A percentile compares a stretch with the other conserved stretches of the same genome.
phyloP scores from a whole-genome alignment of 2,113 vertebrate species.

The Paradoxurus hermaphroditus region DNA sequence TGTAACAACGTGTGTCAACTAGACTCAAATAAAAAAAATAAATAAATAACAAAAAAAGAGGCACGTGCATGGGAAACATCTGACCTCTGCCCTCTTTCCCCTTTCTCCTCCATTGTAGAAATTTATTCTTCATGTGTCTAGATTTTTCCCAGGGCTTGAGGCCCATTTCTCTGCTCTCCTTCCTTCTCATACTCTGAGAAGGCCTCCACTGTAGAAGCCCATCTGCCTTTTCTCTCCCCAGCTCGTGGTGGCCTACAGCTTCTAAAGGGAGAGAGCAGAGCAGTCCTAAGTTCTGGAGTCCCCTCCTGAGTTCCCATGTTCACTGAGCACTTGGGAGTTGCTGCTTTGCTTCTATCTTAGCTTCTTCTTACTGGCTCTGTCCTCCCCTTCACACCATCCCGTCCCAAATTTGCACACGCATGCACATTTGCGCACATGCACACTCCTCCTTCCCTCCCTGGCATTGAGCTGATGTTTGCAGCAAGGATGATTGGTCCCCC shows the following conservation, averaged over 20 bases:
- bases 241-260: background rate
- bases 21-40: background rate
- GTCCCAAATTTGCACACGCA: background rate
- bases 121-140: background rate
- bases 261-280: background rate
- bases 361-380: background rate
- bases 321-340: background rate
- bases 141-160: background rate
- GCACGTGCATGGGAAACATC: background rate
- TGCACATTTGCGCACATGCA: too few species aligned
- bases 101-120: background rate
- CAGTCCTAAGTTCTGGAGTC: fast-evolving
- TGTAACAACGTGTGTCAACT: background rate
- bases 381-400: background rate
- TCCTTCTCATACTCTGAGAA: background rate
- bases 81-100: background rate
- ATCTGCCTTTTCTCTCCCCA: background rate
- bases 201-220: background rate
- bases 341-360: background rate
- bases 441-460: background rate
- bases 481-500: fast-evolving
- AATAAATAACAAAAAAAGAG: background rate
- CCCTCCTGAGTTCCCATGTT: fast-evolving
- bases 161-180: background rate
- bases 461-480: background rate